Percentiles rank a stretch among this genome's conserved stretches.
Evolutionary conservation across 2,113 vertebrate genomes (phyloP).

Genomic region (Uropsilus gracilis): DNA sequence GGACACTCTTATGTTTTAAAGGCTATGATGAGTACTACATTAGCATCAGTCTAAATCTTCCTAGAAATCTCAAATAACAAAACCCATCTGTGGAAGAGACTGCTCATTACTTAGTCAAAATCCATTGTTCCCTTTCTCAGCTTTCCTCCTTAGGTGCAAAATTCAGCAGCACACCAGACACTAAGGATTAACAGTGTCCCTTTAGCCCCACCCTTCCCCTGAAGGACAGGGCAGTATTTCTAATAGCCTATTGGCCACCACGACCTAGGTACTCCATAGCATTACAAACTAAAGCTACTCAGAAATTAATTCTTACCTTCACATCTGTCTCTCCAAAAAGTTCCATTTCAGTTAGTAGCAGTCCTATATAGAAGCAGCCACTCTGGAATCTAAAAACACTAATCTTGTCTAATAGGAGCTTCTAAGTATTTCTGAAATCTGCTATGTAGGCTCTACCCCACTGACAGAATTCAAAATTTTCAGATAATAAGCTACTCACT

Average conservation of each 20-base stretch:
- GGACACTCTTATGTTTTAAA: not conserved
- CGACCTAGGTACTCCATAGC: not conserved
- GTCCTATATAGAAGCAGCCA: not conserved
- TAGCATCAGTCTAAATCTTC: not conserved
- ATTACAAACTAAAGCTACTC: not conserved
- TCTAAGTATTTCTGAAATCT: not conserved
- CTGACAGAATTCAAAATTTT: not conserved
- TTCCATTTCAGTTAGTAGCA: not conserved
- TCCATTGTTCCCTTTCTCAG: not conserved
- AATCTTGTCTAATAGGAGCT: not conserved
- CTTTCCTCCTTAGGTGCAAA: not conserved
- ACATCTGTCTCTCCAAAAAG: not conserved
- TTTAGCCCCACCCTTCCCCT: not conserved
- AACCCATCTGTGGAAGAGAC: not conserved
- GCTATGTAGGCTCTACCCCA: not conserved
- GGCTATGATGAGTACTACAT: not conserved
- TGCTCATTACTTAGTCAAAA: not conserved
- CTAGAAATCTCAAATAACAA: constrained; percentile 14
- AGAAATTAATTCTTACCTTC: not conserved
- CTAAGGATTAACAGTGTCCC: not conserved
- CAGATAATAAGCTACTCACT: not conserved
- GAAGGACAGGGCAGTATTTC: not conserved
- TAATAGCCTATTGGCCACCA: not conserved
- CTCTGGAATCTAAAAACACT: not conserved
- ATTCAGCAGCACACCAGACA: constrained; percentile 23